These are phyloP conservation scores for Orchestia grillus DNA, from an alignment of 1,140 invertebrate species.

Conservation along the genomic window DNA sequence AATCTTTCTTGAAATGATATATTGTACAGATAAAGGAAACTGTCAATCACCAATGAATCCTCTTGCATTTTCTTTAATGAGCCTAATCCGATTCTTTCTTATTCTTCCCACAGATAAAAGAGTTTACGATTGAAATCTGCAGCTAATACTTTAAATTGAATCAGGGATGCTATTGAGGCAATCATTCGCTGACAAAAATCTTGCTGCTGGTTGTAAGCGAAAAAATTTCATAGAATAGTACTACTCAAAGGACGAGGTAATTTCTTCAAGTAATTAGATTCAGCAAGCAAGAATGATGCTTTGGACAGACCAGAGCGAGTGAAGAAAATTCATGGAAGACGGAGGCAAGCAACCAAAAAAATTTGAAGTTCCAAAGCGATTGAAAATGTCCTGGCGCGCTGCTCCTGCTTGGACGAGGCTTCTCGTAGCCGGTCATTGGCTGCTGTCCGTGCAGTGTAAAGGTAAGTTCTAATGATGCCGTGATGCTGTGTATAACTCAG, in stretches of 20 bases:
- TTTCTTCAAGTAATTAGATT: neutral
- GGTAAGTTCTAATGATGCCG: neutral
- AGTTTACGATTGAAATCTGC: neutral
- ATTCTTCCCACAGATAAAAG: neutral
- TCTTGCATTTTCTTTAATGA: too few relatives aligned
- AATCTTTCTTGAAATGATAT: too few relatives aligned
- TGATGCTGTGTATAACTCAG: too few relatives aligned
- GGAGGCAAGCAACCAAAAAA: neutral
- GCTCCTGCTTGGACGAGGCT: neutral
- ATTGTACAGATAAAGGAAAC: too few relatives aligned
- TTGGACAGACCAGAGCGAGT: neutral
- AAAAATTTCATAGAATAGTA: neutral
- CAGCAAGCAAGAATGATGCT: neutral
- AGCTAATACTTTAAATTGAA: neutral
- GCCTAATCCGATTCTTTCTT: too few relatives aligned
- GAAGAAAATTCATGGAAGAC: neutral
- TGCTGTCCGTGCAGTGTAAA: neutral
- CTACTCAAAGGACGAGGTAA: neutral
- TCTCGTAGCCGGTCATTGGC: neutral
- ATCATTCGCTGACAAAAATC: neutral
- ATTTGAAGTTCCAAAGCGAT: neutral
- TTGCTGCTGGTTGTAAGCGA: neutral
- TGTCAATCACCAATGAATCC: too few relatives aligned
- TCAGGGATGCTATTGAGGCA: too few relatives aligned
- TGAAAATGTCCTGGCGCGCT: neutral